A percentile compares a stretch with the other conserved stretches of the same genome.
These are phyloP conservation scores for Aromia moschata DNA, from an alignment of 2,888 invertebrate genomes.

Conservation along the genomic window DNA sequence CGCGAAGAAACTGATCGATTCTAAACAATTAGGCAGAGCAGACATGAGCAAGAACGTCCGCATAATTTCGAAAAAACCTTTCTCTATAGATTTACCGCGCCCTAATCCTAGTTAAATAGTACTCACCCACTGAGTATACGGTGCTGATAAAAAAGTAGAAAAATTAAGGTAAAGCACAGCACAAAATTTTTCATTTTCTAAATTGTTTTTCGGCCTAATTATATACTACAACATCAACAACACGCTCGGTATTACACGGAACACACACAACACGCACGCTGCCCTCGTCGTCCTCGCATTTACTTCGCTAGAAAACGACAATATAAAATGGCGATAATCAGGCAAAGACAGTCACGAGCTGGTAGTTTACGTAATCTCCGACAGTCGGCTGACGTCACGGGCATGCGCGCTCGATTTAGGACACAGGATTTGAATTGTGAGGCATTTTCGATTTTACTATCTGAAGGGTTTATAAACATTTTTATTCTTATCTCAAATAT, in stretches of 20 bases:
- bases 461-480: background rate
- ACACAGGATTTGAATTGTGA: constrained; percentile 28
- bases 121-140: constrained; percentile 51
- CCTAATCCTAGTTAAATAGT: constrained; percentile 29
- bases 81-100: constrained; percentile 30
- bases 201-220: constrained; percentile 37
- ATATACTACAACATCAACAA: constrained; percentile 45
- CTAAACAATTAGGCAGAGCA: no score
- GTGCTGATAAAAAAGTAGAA: constrained; percentile 54
- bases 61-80: no score
- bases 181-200: constrained; percentile 58
- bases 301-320: constrained; percentile 51
- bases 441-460: background rate
- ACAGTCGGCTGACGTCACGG: constrained; percentile 45
- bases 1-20: no score
- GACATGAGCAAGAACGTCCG: no score
- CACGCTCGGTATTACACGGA: constrained; percentile 38
- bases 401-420: constrained; percentile 39
- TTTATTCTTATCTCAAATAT: background rate
- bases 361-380: constrained; percentile 56
- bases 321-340: constrained; percentile 57
- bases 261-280: constrained; percentile 51
- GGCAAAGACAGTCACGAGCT: constrained; percentile 57
- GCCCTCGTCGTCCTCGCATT: constrained; percentile 49
- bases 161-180: constrained; percentile 54